Evolutionary conservation across 2,113 vertebrate species (phyloP), one percentile per base, ranked within the genome.

Genomic region (Vombatus ursinus): DNA sequence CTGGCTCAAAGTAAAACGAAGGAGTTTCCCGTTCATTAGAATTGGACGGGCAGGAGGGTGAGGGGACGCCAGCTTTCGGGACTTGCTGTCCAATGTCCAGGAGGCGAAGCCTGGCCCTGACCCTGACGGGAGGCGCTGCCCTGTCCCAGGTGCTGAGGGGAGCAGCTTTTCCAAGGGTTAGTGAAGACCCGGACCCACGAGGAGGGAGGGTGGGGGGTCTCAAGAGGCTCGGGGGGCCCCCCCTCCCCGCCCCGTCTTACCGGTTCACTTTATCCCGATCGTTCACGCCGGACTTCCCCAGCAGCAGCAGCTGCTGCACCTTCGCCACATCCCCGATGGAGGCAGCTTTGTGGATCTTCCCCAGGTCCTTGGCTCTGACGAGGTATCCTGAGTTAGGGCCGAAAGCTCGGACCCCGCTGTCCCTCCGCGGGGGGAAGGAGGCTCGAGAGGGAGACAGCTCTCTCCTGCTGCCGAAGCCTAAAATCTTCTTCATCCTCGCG

Each of bases 281-380:
- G 97, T 99, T 99, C 95, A 99, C 49, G 94, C 99, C 97, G 94
- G 98, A 97, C 51, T 99, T 99, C 96, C 98, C 99, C 12, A 99
- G 98, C 51, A 97, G 8, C 0, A 97, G 96, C 0, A 98, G 98
- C 90, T 98, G 99, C 97, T 98, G 99, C 93, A 99, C 97, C 97
- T 98, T 99, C 28, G 96, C 95, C 92, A 99, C 95, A 95, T 99
- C 98, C 1, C 99, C 99, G 37, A 68, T 51, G 54, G 97, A 98
- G 0, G 99, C 99, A 90, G 99, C 99, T 24, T 99, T 99, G 97
- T 99, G 99, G 49, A 99, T 98, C 95, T 99, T 99, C 44, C 99
- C 96, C 9, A 99, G 97, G 11, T 99, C 99, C 96, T 99, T 99
- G 90, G 98, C 98, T 50, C 98, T 99, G 51, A 99, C 90, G 28